Percentiles rank a stretch among this genome's conserved stretches.
Conservation (phyloP, 2,797 vertebrate genomes). For the Hapalemur alaotrensis region DNA sequence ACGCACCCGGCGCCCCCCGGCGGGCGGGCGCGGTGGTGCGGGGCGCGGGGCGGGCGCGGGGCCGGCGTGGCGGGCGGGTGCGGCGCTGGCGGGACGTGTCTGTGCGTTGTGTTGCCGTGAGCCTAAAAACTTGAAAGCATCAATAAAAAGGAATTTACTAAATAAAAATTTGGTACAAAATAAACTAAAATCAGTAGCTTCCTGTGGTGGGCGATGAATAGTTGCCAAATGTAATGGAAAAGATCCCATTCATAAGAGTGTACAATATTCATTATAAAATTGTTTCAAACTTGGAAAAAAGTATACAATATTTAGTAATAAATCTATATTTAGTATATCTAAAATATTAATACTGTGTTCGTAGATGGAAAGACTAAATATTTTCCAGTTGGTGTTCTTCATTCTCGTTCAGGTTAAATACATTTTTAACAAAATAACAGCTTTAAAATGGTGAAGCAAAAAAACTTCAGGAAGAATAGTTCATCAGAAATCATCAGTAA, state of each 20-base stretch:
- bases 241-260: neutral
- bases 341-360: neutral
- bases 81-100: no score
- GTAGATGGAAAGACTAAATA: conserved; percentile 13
- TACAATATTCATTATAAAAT: neutral
- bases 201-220: neutral
- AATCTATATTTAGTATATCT: neutral
- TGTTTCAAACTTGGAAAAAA: neutral
- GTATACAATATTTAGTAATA: neutral
- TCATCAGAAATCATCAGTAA: neutral
- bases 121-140: neutral
- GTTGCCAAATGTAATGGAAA: neutral
- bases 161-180: neutral
- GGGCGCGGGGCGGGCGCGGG: no score
- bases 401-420: neutral
- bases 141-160: neutral
- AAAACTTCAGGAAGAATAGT: neutral
- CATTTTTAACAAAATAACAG: neutral
- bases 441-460: neutral
- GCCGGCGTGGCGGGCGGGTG: no score
- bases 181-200: conserved; percentile 24
- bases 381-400: neutral
- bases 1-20: no score
- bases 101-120: neutral
- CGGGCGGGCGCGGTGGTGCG: no score